Percentiles rank a stretch among this genome's conserved stretches.
Evolutionary conservation across 2,888 invertebrate species (phyloP).

Genomic region (Hemithea aestivaria): DNA sequence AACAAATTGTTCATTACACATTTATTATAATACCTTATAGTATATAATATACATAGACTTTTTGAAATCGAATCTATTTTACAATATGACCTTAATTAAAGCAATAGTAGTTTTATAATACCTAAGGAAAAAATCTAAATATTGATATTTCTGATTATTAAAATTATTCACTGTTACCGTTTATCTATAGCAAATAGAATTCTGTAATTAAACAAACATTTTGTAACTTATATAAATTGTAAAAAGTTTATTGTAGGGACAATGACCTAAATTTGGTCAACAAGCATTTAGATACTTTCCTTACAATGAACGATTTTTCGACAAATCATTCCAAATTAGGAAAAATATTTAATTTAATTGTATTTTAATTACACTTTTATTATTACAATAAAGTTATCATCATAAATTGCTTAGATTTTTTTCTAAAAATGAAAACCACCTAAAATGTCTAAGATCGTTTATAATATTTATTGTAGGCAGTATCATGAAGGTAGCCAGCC

Average conservation of each 20-base stretch:
- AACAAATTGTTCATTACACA: too few species aligned
- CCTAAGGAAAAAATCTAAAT: slow-evolving; percentile 1
- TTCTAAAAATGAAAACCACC: neutral
- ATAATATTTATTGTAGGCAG: too few species aligned
- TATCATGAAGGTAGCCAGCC: too few species aligned
- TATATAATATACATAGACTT: neutral
- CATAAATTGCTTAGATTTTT: slow-evolving; percentile 27
- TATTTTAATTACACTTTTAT: slow-evolving; percentile 60
- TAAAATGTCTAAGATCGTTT: too few species aligned
- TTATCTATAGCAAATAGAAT: slow-evolving; percentile 2
- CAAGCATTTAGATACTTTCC: neutral
- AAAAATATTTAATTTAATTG: slow-evolving; percentile 59
- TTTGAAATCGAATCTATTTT: slow-evolving; percentile 6
- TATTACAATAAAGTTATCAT: slow-evolving; percentile 41
- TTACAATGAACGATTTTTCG: slow-evolving; percentile 10
- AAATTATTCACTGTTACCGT: slow-evolving; percentile 3
- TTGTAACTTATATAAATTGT: slow-evolving; percentile 4
- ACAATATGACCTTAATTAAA: slow-evolving; percentile 6
- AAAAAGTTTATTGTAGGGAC: slow-evolving; percentile 1
- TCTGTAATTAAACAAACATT: slow-evolving; percentile 2
- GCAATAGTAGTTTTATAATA: slow-evolving; percentile 7
- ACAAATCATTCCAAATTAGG: slow-evolving; percentile 53
- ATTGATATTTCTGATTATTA: slow-evolving; percentile 1
- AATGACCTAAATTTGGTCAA: neutral
- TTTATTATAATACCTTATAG: neutral